Conservation (phyloP, 2,113 vertebrate genomes). For the Cryptotis parvus region DNA sequence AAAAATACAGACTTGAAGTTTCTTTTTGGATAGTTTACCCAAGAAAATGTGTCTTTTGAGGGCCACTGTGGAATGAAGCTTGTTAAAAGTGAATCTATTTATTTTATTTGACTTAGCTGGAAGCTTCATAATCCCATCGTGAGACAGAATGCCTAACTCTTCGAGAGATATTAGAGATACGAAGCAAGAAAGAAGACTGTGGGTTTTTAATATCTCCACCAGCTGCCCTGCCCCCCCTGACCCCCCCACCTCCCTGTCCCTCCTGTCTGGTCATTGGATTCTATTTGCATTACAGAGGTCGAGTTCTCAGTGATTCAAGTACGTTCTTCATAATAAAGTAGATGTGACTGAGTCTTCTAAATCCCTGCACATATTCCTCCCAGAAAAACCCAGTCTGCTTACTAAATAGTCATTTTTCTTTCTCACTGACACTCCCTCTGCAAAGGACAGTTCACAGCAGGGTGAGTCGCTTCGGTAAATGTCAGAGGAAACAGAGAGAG, state of each 20-base stretch:
- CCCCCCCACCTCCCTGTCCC: no score
- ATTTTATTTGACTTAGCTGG: constrained; percentile 66
- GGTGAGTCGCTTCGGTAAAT: constrained; percentile 71
- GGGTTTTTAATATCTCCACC: constrained; percentile 57
- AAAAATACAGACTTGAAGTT: constrained; percentile 44
- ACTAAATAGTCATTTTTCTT: constrained; percentile 54
- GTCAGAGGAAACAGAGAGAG: constrained; percentile 77
- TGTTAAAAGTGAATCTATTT: constrained; percentile 62
- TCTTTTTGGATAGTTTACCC: constrained; percentile 46
- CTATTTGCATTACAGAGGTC: constrained; percentile 9
- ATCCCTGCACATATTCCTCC: constrained; percentile 14
- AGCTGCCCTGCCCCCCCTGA: no score
- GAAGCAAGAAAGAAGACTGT: constrained; percentile 49
- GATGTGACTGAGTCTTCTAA: constrained; percentile 9
- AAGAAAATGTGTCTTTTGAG: constrained; percentile 38
- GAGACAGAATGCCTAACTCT: not conserved
- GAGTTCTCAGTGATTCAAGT: constrained; percentile 67
- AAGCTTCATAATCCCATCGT: constrained; percentile 26
- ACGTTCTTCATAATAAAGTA: constrained; percentile 73
- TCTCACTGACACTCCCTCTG: constrained; percentile 19
- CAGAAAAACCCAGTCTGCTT: constrained; percentile 40
- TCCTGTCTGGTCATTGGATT: constrained; percentile 27
- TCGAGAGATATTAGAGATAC: constrained; percentile 6
- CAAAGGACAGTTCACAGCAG: constrained; percentile 49
- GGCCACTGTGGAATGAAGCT: constrained; percentile 33